Conservation (phyloP, 2,797 vertebrate genomes). For the Neosilurus hyrtlii region DNA sequence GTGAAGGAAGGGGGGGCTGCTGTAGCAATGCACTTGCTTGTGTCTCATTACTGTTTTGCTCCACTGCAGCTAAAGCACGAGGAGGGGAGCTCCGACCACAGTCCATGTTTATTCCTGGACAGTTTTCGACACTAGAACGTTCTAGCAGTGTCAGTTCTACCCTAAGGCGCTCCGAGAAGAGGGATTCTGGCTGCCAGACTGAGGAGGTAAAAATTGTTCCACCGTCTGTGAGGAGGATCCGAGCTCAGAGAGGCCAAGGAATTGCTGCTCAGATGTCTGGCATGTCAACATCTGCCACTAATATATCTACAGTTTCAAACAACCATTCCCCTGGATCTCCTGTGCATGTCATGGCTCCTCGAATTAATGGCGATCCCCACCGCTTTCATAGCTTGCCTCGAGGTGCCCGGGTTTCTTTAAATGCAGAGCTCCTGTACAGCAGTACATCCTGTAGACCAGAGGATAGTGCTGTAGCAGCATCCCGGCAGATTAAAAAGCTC, state of each 20-base stretch:
- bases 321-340: conserved; percentile 72
- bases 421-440: conserved; percentile 76
- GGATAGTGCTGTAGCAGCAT: conserved; percentile 57
- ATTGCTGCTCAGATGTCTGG: conserved; percentile 93
- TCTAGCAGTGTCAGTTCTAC: conserved; percentile 74
- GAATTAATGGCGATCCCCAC: conserved; percentile 71
- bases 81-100: conserved; percentile 79
- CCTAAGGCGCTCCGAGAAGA: conserved; percentile 76
- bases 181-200: conserved; percentile 92
- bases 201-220: conserved; percentile 90
- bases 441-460: conserved; percentile 73
- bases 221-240: conserved; percentile 91
- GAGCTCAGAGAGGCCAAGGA: conserved; percentile 91
- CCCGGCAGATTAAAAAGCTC: conserved; percentile 74
- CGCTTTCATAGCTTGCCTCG: conserved; percentile 93
- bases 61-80: conserved; percentile 74
- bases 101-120: conserved; percentile 85
- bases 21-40: conserved; percentile 35
- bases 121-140: conserved; percentile 84
- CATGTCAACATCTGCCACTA: conserved; percentile 81
- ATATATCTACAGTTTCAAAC: conserved; percentile 80
- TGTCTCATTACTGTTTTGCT: conserved; percentile 45
- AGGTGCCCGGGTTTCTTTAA: conserved; percentile 80
- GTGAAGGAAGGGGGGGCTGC: conserved; percentile 31
- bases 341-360: conserved; percentile 71